Conservation (phyloP, 2,113 vertebrate genomes). For the Actinemys pallida region DNA sequence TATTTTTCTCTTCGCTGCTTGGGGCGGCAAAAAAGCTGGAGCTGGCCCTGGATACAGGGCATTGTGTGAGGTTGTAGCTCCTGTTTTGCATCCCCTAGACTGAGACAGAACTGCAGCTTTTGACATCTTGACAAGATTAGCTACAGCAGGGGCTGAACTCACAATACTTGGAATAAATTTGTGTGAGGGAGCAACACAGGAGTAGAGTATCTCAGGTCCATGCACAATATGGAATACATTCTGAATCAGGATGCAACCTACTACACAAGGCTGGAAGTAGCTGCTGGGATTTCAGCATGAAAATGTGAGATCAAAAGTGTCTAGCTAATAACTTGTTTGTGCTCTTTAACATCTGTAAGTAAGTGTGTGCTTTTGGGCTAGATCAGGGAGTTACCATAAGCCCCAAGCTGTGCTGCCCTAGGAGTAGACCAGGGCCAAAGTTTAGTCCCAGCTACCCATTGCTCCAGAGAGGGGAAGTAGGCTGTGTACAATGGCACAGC, state of each 20-base stretch:
- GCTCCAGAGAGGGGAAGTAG: background rate
- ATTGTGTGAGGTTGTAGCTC: background rate
- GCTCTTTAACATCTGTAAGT: accelerated
- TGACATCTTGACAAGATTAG: background rate
- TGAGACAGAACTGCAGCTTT: background rate
- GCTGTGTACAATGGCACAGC: background rate
- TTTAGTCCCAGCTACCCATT: background rate
- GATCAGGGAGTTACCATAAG: accelerated
- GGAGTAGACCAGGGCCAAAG: background rate
- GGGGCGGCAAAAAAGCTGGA: no score
- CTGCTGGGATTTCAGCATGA: background rate
- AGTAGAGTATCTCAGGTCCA: background rate
- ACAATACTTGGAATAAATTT: background rate
- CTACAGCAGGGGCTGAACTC: background rate
- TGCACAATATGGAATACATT: accelerated
- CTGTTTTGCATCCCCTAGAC: background rate
- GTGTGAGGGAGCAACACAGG: background rate
- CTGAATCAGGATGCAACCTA: background rate
- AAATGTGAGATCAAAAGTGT: background rate
- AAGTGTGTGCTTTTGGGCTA: accelerated
- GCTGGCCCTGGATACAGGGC: background rate
- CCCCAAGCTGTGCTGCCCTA: accelerated
- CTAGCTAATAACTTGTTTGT: accelerated
- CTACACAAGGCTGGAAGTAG: background rate
- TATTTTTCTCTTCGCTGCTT: no score